Evolutionary conservation across 2,797 vertebrate species (phyloP), one percentile per base, ranked within the genome.

Genomic region (Pseudotriccus pelzelni): DNA sequence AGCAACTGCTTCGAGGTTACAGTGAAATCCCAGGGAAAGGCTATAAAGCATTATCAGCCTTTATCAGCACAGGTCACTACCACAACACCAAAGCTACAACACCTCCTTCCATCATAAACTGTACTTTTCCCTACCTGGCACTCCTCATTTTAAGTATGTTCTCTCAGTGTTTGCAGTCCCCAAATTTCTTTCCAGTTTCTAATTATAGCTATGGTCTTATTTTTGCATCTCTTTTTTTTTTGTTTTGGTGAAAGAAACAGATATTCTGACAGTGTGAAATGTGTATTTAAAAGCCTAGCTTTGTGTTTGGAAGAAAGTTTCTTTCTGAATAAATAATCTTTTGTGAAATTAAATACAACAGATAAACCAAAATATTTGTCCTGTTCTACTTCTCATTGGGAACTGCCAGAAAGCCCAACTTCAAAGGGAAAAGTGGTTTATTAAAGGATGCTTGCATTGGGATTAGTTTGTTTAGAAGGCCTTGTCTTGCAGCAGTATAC

Each of bases 271-370:
- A 30, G 14, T 30, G 43, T 11, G 14, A 62, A 43, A 34, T 1
- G 0, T 34, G 41, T 47, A 62, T 47, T 24, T 73, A 62, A 93
- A 92, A 87, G 28, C 44, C 13, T 64, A 67, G 18, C 68, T 74
- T 14, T 47, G 32, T 69, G 53, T 90, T 94, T 80, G 49, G 47
- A 95, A 89, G 66, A 69, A 72, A 60, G 53, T 50, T 89, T 36
- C 67, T 90, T 55, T 78, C 63, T 76, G 50, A 92, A 93, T 78
- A 95, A 95, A 94, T 89, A 93, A 87, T 89, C 58, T 90, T 84
- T 95, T 59, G 34, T 24, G 16, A 78, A 70, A 87, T 59, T 39
- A 90, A 93, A 84, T 79, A 36, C 43, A 72, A 25, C 28, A 5
- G 39, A 12, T 25, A 58, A 80, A 53, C 50, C 8, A 90, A 93